Base-by-base conservation (phyloP, 2,888 invertebrate genomes). In the Elgonia sp. region DNA sequence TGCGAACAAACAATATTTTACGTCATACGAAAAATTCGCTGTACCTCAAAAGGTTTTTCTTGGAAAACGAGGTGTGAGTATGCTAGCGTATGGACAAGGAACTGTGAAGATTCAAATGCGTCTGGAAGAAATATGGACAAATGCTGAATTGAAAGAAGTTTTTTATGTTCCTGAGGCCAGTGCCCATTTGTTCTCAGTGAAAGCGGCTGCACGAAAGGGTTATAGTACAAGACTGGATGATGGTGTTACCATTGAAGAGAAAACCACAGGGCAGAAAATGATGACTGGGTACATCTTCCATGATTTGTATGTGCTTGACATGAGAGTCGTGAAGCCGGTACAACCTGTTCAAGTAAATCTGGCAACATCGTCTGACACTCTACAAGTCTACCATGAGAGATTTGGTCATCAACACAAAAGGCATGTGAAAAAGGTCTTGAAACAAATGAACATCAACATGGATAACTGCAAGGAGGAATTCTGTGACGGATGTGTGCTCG, bases 351-450 rank as follows among this genome's bases (percentile, higher is more conserved):
- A 83, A 50, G 69, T 76, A 21, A 83, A 83, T 76, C 46, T 83
- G 40, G 57, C 20, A 7, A 69, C 83, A 62, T 39, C 60, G 18
- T 57, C 67, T 0, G 39, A 76, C 3, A 70, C 21, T 3, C 76
- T 92, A 40, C 91, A 92, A 77, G 75, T 92, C 5, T 93, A 92
- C 76, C 91, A 92, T 85, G 91, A 92, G 87, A 91, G 92, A 73
- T 92, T 92, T 91, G 92, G 92, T 18, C 93, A 93, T 87, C 92
- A 93, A 88, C 89, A 92, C 77, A 93, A 92, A 81, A 87, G 83
- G 5, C 90, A 93, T 73, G 91, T 93, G 18, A 91, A 88, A 88
- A 84, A 73, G 12, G 90, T 90, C 87, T 87, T 93, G 20, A 72
- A 92, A 7, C 76, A 55, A 16, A 77, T 93, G 53, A 81, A 91